Evolutionary conservation across 2,797 vertebrate genomes (phyloP).

Genomic region (Phrynocephalus forsythii): DNA sequence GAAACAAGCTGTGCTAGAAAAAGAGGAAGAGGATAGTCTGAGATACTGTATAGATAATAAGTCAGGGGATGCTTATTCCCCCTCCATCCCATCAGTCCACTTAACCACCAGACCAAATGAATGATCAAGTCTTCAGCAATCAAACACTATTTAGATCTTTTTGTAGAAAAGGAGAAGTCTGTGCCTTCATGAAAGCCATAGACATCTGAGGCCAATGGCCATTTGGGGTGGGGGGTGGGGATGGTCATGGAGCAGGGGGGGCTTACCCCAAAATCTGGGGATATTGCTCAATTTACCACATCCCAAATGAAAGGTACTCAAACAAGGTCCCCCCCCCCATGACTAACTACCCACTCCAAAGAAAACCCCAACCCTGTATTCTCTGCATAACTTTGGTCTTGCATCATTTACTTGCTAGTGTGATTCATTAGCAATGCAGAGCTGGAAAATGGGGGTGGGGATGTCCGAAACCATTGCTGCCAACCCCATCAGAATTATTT

Average conservation of each 20-base stretch:
- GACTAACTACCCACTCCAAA: not conserved
- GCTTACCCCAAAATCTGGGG: not conserved
- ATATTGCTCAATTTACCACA: too few species aligned
- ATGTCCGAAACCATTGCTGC: not conserved
- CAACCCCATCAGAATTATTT: not conserved
- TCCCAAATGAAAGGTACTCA: not conserved
- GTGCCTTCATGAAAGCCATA: not conserved
- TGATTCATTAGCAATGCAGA: not conserved
- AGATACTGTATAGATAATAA: not conserved
- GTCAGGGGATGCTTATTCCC: too few species aligned
- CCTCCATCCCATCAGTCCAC: not conserved
- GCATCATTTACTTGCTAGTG: not conserved
- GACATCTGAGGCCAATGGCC: not conserved
- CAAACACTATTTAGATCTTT: not conserved
- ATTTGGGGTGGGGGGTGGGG: too few species aligned
- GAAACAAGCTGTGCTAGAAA: not conserved
- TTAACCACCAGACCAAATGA: not conserved
- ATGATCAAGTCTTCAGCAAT: not conserved
- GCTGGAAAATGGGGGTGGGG: not conserved
- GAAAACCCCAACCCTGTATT: not conserved
- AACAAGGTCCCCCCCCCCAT: not conserved
- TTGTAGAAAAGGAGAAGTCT: not conserved
- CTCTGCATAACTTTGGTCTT: not conserved
- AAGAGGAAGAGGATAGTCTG: not conserved
- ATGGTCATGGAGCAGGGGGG: not conserved